Evolutionary conservation across 2,797 vertebrate genomes (phyloP), one percentile per base, ranked within the genome.

Genomic region (Chaunax sp.): DNA sequence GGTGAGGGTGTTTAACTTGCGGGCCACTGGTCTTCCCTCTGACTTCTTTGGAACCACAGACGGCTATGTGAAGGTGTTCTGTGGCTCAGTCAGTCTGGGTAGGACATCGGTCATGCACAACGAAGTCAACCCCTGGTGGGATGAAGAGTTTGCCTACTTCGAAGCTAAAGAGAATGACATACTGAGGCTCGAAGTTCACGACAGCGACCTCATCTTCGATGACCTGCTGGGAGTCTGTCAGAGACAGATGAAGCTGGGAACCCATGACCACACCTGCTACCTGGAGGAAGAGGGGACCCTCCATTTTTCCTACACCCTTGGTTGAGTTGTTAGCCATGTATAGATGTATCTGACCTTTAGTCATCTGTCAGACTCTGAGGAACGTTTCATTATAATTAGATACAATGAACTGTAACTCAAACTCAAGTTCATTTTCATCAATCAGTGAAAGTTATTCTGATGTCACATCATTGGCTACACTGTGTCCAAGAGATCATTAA

Each of bases 191-290:
- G 83, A 91, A 66, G 85, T 92, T 35, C 44, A 62, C 3, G 91
- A 92, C 73, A 41, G 19, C 0, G 89, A 92, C 56, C 0, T 75
- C 0, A 0, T 69, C 14, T 72, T 58, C 0, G 87, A 92, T 23
- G 87, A 92, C 65, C 33, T 46, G 19, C 3, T 92, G 46, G 90
- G 88, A 14, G 65, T 71, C 19, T 92, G 90, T 35, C 33, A 82
- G 71, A 65, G 79, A 8, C 52, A 28, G 26, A 38, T 90, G 37
- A 51, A 68, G 46, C 0, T 0, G 0, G 89, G 89, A 25, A 86
- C 75, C 22, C 58, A 85, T 16, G 1, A 71, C 2, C 67, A 76
- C 0, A 47, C 82, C 15, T 91, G 89, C 61, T 69, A 7, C 37
- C 61, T 91, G 45, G 9, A 82, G n/a, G 23, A 86, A 63, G 85